Conservation (phyloP, 2,888 invertebrate species). For the Drosophila siamana region DNA sequence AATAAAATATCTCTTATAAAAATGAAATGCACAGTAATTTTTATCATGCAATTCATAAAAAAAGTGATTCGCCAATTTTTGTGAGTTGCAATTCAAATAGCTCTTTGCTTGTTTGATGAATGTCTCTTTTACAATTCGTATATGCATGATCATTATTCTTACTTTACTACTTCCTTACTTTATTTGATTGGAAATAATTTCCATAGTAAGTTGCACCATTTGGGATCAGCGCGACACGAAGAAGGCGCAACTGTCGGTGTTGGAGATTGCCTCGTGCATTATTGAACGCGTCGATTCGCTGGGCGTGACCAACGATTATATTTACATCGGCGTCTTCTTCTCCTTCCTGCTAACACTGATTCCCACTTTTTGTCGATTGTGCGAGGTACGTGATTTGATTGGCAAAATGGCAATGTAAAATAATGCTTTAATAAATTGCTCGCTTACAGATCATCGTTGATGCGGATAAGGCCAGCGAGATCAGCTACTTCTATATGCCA, state of each 20-base stretch:
- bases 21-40: background rate
- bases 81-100: too few relatives aligned
- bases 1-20: too few relatives aligned
- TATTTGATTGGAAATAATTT: background rate
- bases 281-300: slow-evolving; percentile 95
- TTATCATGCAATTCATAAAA: too few relatives aligned
- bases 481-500: slow-evolving; percentile 84
- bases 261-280: slow-evolving; percentile 97
- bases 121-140: too few relatives aligned
- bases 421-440: slow-evolving; percentile 1
- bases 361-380: slow-evolving; percentile 86
- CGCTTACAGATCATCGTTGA: slow-evolving; percentile 81
- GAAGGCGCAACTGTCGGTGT: slow-evolving; percentile 96
- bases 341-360: slow-evolving; percentile 88
- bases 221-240: slow-evolving; percentile 96
- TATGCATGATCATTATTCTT: too few relatives aligned
- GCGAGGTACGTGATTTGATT: slow-evolving; percentile 73
- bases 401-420: background rate
- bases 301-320: slow-evolving; percentile 92
- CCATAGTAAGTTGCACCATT: slow-evolving; percentile 96
- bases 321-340: slow-evolving; percentile 89
- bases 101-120: too few relatives aligned
- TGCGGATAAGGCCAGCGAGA: slow-evolving; percentile 82
- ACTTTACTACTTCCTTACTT: background rate
- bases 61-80: too few relatives aligned